Conservation (phyloP, 2,113 vertebrate genomes). For the Apeltes quadracus region DNA sequence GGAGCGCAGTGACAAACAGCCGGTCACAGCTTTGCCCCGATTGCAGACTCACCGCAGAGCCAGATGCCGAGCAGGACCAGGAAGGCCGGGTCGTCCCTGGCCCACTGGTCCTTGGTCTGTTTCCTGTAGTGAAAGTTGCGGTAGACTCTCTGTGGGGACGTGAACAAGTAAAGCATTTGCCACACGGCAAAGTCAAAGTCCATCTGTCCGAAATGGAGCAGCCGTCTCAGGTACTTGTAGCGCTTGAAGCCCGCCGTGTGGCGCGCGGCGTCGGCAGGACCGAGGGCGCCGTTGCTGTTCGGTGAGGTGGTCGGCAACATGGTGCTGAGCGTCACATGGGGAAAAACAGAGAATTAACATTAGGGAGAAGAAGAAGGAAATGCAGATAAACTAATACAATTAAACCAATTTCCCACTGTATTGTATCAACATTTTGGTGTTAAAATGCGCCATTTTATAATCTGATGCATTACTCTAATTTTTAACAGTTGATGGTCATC, state of each 20-base stretch:
- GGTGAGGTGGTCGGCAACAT: conserved; percentile 92
- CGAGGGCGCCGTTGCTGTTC: conserved; percentile 83
- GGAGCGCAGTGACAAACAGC: background rate
- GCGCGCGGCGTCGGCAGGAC: conserved; percentile 86
- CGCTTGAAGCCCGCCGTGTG: conserved; percentile 95
- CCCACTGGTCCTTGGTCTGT: conserved; percentile 99
- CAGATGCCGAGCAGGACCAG: conserved; percentile 94
- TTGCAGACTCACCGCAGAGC: conserved; percentile 88
- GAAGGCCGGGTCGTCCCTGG: conserved; percentile 95
- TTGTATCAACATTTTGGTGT: background rate
- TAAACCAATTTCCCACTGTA: background rate
- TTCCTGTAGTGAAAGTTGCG: conserved; percentile 99
- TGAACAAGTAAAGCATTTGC: conserved; percentile 99
- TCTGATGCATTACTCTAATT: background rate
- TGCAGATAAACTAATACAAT: background rate
- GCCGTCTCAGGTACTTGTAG: conserved; percentile 93
- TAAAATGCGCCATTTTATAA: background rate
- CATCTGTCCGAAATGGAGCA: conserved; percentile 93
- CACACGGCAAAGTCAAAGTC: conserved; percentile 97
- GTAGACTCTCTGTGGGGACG: conserved; percentile 95
- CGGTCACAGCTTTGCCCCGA: too few relatives aligned
- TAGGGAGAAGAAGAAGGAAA: background rate
- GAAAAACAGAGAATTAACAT: background rate
- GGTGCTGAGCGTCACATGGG: conserved; percentile 52
- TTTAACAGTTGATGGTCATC: background rate